phyloP scores from a whole-genome alignment of 2,113 vertebrate genomes.

The Sebastes schlegelii region DNA sequence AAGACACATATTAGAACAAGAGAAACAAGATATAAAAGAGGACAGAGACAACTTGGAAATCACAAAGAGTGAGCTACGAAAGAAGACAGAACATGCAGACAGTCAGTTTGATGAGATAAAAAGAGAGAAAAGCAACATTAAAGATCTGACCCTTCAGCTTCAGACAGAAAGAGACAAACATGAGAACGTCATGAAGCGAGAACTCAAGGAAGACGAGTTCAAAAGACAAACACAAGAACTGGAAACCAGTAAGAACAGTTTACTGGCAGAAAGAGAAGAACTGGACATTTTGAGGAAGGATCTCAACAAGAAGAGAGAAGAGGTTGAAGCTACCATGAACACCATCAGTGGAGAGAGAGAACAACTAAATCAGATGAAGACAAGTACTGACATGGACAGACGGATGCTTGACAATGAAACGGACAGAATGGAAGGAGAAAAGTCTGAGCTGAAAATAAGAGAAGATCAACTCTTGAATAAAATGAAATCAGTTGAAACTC shows the following conservation, averaged over 20 bases:
- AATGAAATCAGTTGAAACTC: neutral
- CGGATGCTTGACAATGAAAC: neutral
- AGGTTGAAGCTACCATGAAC: neutral
- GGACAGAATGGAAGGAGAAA: neutral
- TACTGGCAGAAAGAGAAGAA: neutral
- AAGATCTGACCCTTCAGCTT: neutral
- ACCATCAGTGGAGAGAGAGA: conserved; percentile 22
- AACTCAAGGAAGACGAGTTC: conserved; percentile 23
- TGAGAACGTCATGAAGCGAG: no score
- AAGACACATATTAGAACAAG: neutral
- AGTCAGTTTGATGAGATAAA: conserved; percentile 4
- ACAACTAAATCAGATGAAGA: conserved; percentile 16
- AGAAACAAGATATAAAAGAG: neutral
- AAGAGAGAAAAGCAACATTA: neutral
- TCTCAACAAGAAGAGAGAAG: conserved; percentile 5
- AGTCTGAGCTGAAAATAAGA: neutral
- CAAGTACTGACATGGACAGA: neutral
- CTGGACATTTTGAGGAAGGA: neutral
- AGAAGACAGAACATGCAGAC: neutral
- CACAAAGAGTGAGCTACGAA: neutral
- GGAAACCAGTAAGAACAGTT: neutral
- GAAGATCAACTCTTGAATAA: neutral
- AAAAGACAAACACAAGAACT: conserved; percentile 10
- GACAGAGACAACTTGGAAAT: conserved; percentile 1
- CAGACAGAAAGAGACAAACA: neutral